Evolutionary conservation across 2,888 invertebrate genomes (phyloP).

Genomic region (Hipparchia sbordonii): DNA sequence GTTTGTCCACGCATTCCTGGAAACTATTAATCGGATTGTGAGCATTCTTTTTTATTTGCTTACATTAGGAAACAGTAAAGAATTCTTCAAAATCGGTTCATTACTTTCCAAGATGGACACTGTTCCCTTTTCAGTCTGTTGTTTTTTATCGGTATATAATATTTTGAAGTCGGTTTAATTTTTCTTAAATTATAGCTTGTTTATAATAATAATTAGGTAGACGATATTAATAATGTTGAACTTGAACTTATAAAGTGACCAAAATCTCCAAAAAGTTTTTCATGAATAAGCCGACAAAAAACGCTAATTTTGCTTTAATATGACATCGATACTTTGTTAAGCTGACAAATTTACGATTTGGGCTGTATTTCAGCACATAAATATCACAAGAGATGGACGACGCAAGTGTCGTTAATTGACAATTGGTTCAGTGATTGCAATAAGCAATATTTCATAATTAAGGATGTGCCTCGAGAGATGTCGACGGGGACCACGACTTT

Average conservation of each 20-base stretch:
- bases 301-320: constrained; percentile 14
- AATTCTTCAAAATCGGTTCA: too few species aligned
- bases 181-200: too few species aligned
- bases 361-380: constrained; percentile 25
- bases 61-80: too few species aligned
- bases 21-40: too few species aligned
- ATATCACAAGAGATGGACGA: constrained; percentile 27
- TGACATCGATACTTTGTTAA: constrained; percentile 21
- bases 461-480: constrained; percentile 60
- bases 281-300: constrained; percentile 1
- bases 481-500: constrained; percentile 59
- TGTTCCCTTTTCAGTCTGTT: too few species aligned
- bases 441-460: constrained; percentile 53
- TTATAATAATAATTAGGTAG: too few species aligned
- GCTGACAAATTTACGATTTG: constrained; percentile 4
- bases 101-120: too few species aligned
- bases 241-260: neutral
- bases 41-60: too few species aligned
- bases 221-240: neutral
- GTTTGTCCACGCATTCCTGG: too few species aligned
- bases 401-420: constrained; percentile 37
- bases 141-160: too few species aligned
- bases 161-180: too few species aligned
- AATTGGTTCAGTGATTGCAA: constrained; percentile 41
- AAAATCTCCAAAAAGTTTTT: neutral